Percentiles rank a stretch among this genome's conserved stretches.
phyloP scores from a whole-genome alignment of 2,797 vertebrate species.

The Eidolon dupreanum region DNA sequence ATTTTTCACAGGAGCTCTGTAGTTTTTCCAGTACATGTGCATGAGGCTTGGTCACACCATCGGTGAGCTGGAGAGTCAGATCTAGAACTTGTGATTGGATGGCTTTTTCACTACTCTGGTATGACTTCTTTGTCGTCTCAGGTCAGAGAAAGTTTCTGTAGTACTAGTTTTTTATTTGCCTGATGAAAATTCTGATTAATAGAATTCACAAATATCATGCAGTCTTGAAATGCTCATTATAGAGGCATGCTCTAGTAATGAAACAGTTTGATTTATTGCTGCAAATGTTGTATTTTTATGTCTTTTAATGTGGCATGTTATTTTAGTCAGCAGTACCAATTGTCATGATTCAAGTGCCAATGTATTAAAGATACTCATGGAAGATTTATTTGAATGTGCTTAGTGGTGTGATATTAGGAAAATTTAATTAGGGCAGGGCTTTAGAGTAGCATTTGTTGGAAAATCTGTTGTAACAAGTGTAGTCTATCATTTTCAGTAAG shows the following conservation, averaged over 20 bases:
- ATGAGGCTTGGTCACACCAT: neutral
- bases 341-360: neutral
- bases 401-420: neutral
- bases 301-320: neutral
- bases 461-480: neutral
- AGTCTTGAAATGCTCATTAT: neutral
- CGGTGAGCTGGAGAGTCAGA: neutral
- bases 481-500: neutral
- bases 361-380: neutral
- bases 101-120: neutral
- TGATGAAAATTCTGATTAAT: neutral
- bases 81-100: neutral
- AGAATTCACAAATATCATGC: neutral
- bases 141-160: neutral
- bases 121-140: neutral
- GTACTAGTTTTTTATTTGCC: neutral
- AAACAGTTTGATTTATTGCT: neutral
- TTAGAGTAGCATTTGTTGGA: neutral
- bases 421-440: neutral
- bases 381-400: neutral
- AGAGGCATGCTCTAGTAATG: neutral
- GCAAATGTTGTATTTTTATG: neutral
- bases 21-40: neutral
- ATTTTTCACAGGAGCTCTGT: neutral
- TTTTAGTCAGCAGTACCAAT: neutral